A percentile compares a stretch with the other conserved stretches of the same genome.
Evolutionary conservation across 2,888 invertebrate species (phyloP).

Genomic region (Netelia inedita): DNA sequence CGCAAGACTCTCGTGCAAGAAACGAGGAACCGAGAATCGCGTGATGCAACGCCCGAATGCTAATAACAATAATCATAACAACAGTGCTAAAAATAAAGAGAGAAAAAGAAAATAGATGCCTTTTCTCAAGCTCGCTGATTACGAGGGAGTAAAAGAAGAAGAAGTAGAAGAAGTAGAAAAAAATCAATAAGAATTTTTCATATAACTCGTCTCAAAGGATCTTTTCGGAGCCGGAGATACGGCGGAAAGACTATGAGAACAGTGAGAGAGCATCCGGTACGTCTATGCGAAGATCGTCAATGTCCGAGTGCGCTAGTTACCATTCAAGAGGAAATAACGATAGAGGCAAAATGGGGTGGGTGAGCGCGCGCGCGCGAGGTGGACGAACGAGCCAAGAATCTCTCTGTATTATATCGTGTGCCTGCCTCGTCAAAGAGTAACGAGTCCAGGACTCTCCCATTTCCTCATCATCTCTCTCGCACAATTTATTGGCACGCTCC

Average conservation of each 20-base stretch:
- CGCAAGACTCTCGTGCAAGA: constrained; percentile 8
- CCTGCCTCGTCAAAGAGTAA: constrained; percentile 41
- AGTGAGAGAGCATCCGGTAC: background rate
- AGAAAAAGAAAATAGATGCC: background rate
- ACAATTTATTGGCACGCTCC: background rate
- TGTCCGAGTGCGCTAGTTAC: constrained; percentile 36
- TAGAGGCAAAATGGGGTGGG: background rate
- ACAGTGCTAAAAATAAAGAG: constrained; percentile 2
- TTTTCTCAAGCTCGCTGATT: constrained; percentile 5
- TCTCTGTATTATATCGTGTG: constrained; percentile 30
- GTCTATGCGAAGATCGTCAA: constrained; percentile 12
- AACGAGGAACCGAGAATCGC: constrained; percentile 43
- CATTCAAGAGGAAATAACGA: constrained; percentile 25
- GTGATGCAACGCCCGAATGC: constrained; percentile 42
- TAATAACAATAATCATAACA: constrained; percentile 11
- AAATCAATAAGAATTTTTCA: constrained; percentile 33
- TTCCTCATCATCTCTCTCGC: constrained; percentile 2
- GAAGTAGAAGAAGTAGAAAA: constrained; percentile 25
- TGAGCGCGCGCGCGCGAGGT: background rate
- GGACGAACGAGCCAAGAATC: background rate
- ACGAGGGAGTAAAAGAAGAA: background rate
- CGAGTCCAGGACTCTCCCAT: constrained; percentile 15
- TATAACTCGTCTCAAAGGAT: constrained; percentile 32
- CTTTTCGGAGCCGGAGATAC: constrained; percentile 36
- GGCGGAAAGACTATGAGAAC: constrained; percentile 23